A percentile compares a stretch with the other conserved stretches of the same genome.
Evolutionary conservation across 2,888 invertebrate species (phyloP).

Genomic region (Meganola albula): DNA sequence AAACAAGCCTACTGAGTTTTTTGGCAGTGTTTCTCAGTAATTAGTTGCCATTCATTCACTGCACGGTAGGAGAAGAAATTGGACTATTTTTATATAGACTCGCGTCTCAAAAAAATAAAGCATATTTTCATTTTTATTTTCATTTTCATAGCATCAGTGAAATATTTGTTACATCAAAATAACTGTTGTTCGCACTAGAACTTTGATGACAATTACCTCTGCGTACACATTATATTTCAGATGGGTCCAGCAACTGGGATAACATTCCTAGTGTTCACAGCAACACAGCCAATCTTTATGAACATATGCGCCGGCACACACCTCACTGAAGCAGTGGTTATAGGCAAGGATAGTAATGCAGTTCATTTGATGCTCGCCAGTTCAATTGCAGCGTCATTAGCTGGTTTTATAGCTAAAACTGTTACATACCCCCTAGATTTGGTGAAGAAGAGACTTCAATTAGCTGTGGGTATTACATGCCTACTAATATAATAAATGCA

Average conservation of each 20-base stretch:
- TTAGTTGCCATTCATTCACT: too few species aligned
- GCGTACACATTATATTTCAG: slow-evolving; percentile 27
- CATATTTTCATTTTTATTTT: too few species aligned
- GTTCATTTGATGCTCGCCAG: slow-evolving; percentile 48
- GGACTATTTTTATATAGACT: too few species aligned
- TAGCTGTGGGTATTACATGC: slow-evolving; percentile 73
- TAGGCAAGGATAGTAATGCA: slow-evolving; percentile 10
- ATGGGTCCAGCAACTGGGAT: slow-evolving; percentile 61
- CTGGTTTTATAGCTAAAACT: slow-evolving; percentile 87
- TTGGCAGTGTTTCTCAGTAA: too few species aligned
- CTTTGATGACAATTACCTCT: neutral
- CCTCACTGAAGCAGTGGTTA: neutral
- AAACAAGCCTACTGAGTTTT: too few species aligned
- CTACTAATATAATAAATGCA: too few species aligned
- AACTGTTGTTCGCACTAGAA: too few species aligned
- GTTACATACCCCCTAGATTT: slow-evolving; percentile 92
- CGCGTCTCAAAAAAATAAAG: too few species aligned
- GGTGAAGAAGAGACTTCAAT: slow-evolving; percentile 89
- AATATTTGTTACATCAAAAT: too few species aligned
- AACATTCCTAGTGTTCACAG: slow-evolving; percentile 53
- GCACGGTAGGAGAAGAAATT: too few species aligned
- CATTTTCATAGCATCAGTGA: too few species aligned
- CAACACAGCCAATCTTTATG: slow-evolving; percentile 43
- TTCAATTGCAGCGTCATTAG: slow-evolving; percentile 79
- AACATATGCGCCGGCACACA: slow-evolving; percentile 14